Conservation (phyloP, 2,113 vertebrate genomes). For the Mus pahari region DNA sequence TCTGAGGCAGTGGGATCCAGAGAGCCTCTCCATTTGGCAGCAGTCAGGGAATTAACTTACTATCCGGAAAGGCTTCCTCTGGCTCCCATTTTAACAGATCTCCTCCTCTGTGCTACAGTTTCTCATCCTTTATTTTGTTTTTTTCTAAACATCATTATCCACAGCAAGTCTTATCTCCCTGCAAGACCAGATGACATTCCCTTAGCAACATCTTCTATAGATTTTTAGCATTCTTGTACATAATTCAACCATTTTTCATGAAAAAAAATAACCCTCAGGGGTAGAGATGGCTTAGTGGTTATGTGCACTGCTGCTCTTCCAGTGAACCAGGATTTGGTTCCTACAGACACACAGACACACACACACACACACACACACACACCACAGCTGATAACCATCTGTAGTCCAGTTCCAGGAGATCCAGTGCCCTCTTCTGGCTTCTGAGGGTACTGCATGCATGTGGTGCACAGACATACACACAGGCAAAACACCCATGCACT, state of each 20-base stretch:
- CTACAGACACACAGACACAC: no score
- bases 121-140: conserved; percentile 39
- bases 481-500: neutral
- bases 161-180: neutral
- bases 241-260: conserved; percentile 16
- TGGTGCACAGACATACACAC: neutral
- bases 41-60: neutral
- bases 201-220: neutral
- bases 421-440: neutral
- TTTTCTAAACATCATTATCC: neutral
- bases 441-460: no score
- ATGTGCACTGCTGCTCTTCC: neutral
- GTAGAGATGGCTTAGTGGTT: neutral
- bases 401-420: neutral
- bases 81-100: conserved; percentile 6
- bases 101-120: neutral
- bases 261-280: neutral
- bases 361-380: no score
- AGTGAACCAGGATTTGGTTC: neutral
- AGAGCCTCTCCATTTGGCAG: neutral
- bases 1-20: neutral
- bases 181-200: neutral
- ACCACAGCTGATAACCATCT: neutral
- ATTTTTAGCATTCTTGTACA: conserved; percentile 24
- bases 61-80: neutral